Conservation (phyloP, 92 coral and sea anemone genomes). For the Porites lobata region DNA sequence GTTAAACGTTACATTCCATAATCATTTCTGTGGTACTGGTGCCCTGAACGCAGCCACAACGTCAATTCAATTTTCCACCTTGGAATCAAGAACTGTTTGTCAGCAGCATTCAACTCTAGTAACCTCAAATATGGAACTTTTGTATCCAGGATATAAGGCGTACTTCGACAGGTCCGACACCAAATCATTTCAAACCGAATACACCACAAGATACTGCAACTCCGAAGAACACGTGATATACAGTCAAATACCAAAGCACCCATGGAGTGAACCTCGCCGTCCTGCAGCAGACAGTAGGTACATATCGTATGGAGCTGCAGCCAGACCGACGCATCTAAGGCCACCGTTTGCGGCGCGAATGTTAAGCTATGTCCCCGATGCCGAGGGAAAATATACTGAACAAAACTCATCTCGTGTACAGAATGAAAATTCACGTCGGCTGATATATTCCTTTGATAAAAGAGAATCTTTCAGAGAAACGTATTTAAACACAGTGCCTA, state of each 20-base stretch:
- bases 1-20: neutral
- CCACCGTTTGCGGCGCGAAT: no score
- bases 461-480: no score
- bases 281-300: slow-evolving; percentile 36
- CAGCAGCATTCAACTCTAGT: neutral
- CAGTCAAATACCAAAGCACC: slow-evolving; percentile 73
- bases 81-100: neutral
- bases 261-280: slow-evolving; percentile 72
- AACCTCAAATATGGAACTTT: slow-evolving; percentile 23
- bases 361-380: no score
- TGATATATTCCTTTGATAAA: no score
- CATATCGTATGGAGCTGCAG: neutral
- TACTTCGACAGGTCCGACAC: slow-evolving; percentile 17
- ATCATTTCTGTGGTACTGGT: neutral
- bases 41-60: no score
- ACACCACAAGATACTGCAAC: slow-evolving; percentile 66
- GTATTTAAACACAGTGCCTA: no score
- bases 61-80: no score
- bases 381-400: no score
- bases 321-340: no score
- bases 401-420: no score
- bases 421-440: no score
- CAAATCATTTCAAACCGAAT: slow-evolving; percentile 72
- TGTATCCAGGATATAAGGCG: slow-evolving; percentile 36
- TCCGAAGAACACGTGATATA: slow-evolving; percentile 54